A percentile compares a stretch with the other conserved stretches of the same genome.
phyloP scores from a whole-genome alignment of 2,113 vertebrate species.

The Oryzias melastigma region DNA sequence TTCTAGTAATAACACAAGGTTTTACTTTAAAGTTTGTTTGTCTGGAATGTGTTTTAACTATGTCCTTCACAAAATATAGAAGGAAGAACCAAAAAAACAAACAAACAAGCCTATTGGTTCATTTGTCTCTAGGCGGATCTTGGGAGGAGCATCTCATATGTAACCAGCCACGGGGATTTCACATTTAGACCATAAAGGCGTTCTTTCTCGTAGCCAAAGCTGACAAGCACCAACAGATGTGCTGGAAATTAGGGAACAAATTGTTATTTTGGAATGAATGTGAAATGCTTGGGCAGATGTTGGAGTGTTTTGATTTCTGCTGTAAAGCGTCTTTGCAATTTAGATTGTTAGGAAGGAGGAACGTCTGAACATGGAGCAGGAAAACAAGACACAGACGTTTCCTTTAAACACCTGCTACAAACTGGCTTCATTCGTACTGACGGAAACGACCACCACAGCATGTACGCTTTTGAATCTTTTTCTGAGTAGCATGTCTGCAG shows the following conservation, averaged over 20 bases:
- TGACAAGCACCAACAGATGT: background rate
- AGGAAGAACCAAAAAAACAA: background rate
- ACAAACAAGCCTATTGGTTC: background rate
- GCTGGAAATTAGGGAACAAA: background rate
- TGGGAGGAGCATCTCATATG: background rate
- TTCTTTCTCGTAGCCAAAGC: too few species aligned
- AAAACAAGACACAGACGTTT: background rate
- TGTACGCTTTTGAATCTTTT: constrained; percentile 17
- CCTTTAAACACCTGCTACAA: constrained; percentile 16
- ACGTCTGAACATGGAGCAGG: constrained; percentile 6
- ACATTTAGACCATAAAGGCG: background rate
- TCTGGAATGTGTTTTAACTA: background rate
- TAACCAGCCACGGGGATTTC: too few species aligned
- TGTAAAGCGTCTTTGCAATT: too few species aligned
- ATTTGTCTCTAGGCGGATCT: background rate
- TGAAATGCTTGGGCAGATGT: too few species aligned
- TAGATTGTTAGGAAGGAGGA: background rate
- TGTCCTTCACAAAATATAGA: background rate
- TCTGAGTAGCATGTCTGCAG: background rate
- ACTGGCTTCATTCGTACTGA: background rate
- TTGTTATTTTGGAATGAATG: too few species aligned
- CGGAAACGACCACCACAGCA: background rate
- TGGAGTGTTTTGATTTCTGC: too few species aligned
- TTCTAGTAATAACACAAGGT: too few species aligned
- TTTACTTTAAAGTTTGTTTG: too few species aligned